A percentile compares a stretch with the other conserved stretches of the same genome.
Evolutionary conservation across 30 jellyfish, hydroid and myxozoan genomes (phyloP).

Genomic region (Sanderia malayensis): DNA sequence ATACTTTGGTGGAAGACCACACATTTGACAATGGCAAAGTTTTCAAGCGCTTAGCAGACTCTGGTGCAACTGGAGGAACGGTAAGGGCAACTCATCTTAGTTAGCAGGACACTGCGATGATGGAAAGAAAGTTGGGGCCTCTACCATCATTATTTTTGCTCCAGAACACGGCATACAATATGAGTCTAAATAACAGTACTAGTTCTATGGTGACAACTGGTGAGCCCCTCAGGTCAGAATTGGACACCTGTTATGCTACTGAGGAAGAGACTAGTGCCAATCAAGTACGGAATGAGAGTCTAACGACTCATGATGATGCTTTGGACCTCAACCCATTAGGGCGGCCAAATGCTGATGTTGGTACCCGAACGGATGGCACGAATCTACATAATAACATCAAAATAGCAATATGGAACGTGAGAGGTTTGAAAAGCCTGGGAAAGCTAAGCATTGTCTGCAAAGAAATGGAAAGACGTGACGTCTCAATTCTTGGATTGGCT

Average conservation of each 20-base stretch:
- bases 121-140: constrained; percentile 7
- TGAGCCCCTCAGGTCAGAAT: too few relatives aligned
- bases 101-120: constrained; percentile 28
- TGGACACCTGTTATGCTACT: too few relatives aligned
- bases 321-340: too few relatives aligned
- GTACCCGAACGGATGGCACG: constrained; percentile 23
- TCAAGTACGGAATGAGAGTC: too few relatives aligned
- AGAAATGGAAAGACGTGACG: constrained; percentile 21
- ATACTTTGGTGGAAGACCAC: background rate
- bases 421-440: constrained; percentile 41
- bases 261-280: too few relatives aligned
- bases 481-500: constrained; percentile 18
- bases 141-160: too few relatives aligned
- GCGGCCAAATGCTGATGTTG: constrained; percentile 34
- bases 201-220: too few relatives aligned
- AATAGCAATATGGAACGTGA: constrained; percentile 48
- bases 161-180: too few relatives aligned
- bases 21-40: background rate
- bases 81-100: background rate
- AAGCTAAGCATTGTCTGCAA: constrained; percentile 14
- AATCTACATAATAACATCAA: constrained; percentile 3
- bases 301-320: too few relatives aligned
- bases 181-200: too few relatives aligned
- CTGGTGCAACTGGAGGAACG: background rate
- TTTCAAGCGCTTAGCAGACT: background rate